Conservation (phyloP, 2,797 vertebrate species). For the Amniataba percoides region DNA sequence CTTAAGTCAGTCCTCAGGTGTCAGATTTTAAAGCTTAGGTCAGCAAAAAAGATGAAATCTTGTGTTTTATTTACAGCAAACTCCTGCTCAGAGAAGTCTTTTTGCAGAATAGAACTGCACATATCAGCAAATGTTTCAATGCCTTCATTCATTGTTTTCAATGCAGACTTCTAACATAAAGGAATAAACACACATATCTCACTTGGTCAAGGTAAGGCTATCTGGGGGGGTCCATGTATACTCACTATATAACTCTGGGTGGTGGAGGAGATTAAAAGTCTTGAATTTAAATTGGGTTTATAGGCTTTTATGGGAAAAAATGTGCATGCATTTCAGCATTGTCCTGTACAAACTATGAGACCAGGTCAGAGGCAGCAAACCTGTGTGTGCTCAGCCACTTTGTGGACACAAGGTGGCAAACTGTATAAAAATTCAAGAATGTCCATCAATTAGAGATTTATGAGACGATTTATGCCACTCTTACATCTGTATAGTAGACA, state of each 20-base stretch:
- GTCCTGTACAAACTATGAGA: not conserved
- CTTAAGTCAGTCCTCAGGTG: too few relatives aligned
- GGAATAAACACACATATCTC: not conserved
- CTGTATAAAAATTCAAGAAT: not conserved
- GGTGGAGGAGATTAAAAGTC: not conserved
- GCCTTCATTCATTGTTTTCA: not conserved
- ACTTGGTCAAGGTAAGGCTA: not conserved
- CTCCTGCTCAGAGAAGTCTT: not conserved
- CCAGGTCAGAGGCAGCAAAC: too few relatives aligned
- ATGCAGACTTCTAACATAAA: not conserved
- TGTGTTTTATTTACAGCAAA: conserved; percentile 11
- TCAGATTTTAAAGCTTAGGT: too few relatives aligned
- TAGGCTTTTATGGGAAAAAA: not conserved
- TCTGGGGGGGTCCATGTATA: not conserved
- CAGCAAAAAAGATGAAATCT: too few relatives aligned
- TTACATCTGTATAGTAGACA: not conserved
- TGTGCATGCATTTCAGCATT: not conserved
- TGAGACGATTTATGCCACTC: not conserved
- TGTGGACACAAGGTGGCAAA: too few relatives aligned
- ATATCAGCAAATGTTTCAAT: conserved; percentile 7
- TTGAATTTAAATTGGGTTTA: not conserved
- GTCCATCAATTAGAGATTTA: not conserved
- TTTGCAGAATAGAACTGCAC: not conserved
- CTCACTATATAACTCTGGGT: not conserved
- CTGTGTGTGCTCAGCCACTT: too few relatives aligned